Evolutionary conservation across 2,797 vertebrate species (phyloP).

Genomic region (Morelia viridis): DNA sequence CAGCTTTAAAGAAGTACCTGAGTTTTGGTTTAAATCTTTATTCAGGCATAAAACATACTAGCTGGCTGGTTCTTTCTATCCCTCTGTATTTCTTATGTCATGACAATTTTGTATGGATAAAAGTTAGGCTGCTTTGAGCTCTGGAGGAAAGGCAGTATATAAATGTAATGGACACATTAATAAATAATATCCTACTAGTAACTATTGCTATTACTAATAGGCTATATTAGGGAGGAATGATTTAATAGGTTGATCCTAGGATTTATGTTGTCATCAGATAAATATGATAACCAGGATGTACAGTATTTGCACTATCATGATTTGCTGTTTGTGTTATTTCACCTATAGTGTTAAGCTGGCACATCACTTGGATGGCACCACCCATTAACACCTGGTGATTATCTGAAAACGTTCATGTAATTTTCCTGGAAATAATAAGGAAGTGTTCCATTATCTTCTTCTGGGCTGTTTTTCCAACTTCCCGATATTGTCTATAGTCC

Average conservation of each 20-base stretch:
- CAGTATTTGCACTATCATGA: not conserved
- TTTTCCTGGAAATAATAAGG: not conserved
- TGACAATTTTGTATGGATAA: not conserved
- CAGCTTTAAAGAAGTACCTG: not conserved
- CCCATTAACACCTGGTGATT: not conserved
- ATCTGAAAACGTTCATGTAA: not conserved
- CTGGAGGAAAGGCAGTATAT: not conserved
- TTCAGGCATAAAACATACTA: not conserved
- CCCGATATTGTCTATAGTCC: not conserved
- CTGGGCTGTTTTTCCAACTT: not conserved
- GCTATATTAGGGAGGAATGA: not conserved
- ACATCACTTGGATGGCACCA: not conserved
- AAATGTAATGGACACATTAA: not conserved
- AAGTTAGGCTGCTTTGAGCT: not conserved
- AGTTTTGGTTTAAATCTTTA: not conserved
- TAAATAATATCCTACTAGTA: not conserved
- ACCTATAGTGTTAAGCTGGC: not conserved
- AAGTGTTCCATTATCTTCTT: not conserved
- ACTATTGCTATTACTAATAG: not conserved
- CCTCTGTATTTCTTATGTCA: not conserved
- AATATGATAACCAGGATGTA: not conserved
- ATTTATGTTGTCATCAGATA: not conserved
- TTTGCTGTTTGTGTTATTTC: not conserved
- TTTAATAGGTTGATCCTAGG: not conserved
- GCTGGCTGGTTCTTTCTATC: not conserved